A percentile compares a stretch with the other conserved stretches of the same genome.
phyloP scores from a whole-genome alignment of 2,113 vertebrate genomes.

The Syngnathus typhle region DNA sequence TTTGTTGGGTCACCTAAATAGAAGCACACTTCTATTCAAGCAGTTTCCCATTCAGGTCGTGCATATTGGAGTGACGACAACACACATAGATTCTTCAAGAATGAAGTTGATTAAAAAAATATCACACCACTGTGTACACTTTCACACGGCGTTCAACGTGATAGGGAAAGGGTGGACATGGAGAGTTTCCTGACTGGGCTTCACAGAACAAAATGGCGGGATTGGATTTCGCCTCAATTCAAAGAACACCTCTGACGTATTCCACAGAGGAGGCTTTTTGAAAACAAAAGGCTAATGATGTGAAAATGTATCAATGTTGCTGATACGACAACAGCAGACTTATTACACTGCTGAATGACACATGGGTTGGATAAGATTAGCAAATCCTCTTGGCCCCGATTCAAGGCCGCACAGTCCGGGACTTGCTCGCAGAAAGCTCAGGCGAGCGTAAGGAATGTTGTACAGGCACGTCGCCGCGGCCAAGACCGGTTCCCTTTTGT shows the following conservation, averaged over 20 bases:
- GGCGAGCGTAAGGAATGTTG: constrained; percentile 9
- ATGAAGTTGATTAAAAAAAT: too few relatives aligned
- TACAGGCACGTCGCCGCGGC: neutral
- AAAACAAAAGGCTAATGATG: neutral
- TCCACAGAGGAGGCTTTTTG: too few relatives aligned
- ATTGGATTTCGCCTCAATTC: too few relatives aligned
- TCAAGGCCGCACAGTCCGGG: constrained; percentile 20
- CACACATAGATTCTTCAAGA: too few relatives aligned
- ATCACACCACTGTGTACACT: too few relatives aligned
- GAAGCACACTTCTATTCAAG: neutral
- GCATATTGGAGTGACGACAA: too few relatives aligned
- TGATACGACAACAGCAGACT: constrained; percentile 8
- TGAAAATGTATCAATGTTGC: neutral
- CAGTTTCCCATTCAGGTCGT: too few relatives aligned
- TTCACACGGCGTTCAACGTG: too few relatives aligned
- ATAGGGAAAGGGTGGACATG: too few relatives aligned
- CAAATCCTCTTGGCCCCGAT: neutral
- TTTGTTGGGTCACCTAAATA: neutral
- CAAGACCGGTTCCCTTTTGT: neutral
- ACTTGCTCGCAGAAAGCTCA: constrained; percentile 1
- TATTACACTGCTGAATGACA: constrained; percentile 9
- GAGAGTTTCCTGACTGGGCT: too few relatives aligned
- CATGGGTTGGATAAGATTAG: constrained; percentile 15
- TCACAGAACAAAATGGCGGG: too few relatives aligned
- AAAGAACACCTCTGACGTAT: too few relatives aligned